These are phyloP conservation scores for Sicus ferrugineus DNA, from an alignment of 2,888 invertebrate species.

Conservation along the genomic window DNA sequence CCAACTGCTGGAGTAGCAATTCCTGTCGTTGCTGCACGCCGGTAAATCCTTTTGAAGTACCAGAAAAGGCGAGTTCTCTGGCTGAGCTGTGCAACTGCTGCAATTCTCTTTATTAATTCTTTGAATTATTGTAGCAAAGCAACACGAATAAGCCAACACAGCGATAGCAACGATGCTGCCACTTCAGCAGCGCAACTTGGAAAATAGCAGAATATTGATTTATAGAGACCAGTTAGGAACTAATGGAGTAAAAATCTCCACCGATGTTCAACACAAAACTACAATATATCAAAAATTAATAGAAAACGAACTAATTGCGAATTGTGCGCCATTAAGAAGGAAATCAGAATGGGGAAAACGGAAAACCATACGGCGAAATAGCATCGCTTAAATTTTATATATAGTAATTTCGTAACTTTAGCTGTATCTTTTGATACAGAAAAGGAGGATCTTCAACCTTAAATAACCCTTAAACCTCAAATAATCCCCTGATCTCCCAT, in stretches of 20 bases:
- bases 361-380: too few relatives aligned
- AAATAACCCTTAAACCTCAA: too few relatives aligned
- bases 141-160: slow-evolving; percentile 5
- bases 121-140: slow-evolving; percentile 29
- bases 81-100: slow-evolving; percentile 10
- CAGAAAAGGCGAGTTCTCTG: slow-evolving; percentile 1
- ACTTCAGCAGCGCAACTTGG: background rate
- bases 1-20: background rate
- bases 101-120: slow-evolving; percentile 23
- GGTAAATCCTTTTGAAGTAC: slow-evolving; percentile 3
- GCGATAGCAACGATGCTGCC: background rate
- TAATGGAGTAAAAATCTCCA: background rate
- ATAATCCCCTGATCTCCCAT: too few relatives aligned
- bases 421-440: too few relatives aligned
- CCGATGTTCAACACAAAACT: background rate
- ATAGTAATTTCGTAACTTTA: too few relatives aligned
- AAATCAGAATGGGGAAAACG: too few relatives aligned
- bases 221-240: background rate
- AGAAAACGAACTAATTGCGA: too few relatives aligned
- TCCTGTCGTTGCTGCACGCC: background rate
- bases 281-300: background rate
- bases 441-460: too few relatives aligned
- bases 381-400: too few relatives aligned
- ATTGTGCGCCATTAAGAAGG: too few relatives aligned
- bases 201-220: slow-evolving; percentile 8